A percentile compares a stretch with the other conserved stretches of the same genome.
These are phyloP conservation scores for Trichogramma dendrolimi DNA, from an alignment of 2,888 invertebrate genomes.

Conservation along the genomic window DNA sequence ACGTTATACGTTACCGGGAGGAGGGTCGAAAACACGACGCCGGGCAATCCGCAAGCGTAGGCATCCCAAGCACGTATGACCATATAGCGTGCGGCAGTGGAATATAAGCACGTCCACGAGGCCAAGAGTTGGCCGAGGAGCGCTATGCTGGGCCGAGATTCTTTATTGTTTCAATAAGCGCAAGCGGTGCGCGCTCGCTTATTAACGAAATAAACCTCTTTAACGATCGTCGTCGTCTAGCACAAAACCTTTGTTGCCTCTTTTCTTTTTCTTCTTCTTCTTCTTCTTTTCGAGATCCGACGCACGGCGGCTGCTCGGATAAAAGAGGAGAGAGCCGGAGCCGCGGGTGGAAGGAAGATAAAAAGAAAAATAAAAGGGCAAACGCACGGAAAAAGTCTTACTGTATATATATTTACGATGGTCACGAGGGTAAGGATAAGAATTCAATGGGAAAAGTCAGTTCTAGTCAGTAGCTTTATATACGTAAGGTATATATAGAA, in stretches of 20 bases:
- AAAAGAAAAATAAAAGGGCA: constrained; percentile 3
- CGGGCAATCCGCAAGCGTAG: constrained; percentile 25
- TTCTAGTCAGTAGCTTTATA: too few relatives aligned
- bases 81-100: constrained; percentile 18
- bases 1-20: too few relatives aligned
- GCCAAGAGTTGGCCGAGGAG: too few relatives aligned
- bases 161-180: constrained; percentile 54
- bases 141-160: constrained; percentile 36
- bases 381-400: too few relatives aligned
- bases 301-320: constrained; percentile 22
- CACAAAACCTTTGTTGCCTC: not conserved
- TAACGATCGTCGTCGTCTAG: constrained; percentile 41
- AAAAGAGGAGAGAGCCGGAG: constrained; percentile 7
- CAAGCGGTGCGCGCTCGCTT: constrained; percentile 45
- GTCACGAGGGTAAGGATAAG: too few relatives aligned
- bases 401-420: too few relatives aligned
- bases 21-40: not conserved
- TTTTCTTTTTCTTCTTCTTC: constrained; percentile 8
- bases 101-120: too few relatives aligned
- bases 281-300: not conserved
- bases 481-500: not conserved
- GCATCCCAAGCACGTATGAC: constrained; percentile 48
- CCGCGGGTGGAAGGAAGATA: constrained; percentile 5
- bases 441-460: too few relatives aligned
- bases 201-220: constrained; percentile 53